phyloP scores from a whole-genome alignment of 2,113 vertebrate species.

The Notothenia rossii region DNA sequence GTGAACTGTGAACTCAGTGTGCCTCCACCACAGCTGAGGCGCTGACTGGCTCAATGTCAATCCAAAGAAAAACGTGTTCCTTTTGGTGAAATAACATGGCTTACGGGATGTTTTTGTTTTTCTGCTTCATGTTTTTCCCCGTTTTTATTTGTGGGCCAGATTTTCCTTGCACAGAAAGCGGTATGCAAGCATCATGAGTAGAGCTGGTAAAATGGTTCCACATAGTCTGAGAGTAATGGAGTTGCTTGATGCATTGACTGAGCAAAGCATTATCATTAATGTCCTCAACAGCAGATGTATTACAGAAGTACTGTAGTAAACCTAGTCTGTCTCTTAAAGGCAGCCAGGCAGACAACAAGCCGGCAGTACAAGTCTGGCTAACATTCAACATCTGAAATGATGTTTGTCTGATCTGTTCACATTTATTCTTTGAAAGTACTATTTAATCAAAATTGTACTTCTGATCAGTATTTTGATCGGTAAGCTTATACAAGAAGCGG shows the following conservation, averaged over 20 bases:
- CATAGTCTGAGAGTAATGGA: neutral
- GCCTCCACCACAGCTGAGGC: constrained; percentile 64
- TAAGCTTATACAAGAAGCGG: neutral
- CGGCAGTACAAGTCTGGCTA: neutral
- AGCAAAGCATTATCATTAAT: neutral
- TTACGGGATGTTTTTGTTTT: constrained; percentile 25
- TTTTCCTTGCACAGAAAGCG: neutral
- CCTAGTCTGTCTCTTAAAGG: neutral
- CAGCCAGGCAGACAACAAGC: neutral
- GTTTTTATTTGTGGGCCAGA: neutral
- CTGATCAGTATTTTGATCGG: neutral
- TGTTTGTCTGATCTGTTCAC: neutral
- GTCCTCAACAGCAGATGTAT: neutral
- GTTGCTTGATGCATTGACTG: neutral
- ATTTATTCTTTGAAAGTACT: neutral
- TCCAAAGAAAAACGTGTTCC: neutral
- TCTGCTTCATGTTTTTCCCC: constrained; percentile 1
- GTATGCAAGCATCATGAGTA: neutral
- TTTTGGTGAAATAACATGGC: constrained; percentile 24
- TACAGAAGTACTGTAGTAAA: neutral
- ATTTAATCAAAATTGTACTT: neutral
- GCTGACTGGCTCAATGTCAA: constrained; percentile 29
- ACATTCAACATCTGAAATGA: neutral
- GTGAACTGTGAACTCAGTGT: constrained; percentile 64
- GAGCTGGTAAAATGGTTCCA: neutral